Base-by-base conservation (phyloP, 2,888 invertebrate genomes). In the Cheilosia pagana region DNA sequence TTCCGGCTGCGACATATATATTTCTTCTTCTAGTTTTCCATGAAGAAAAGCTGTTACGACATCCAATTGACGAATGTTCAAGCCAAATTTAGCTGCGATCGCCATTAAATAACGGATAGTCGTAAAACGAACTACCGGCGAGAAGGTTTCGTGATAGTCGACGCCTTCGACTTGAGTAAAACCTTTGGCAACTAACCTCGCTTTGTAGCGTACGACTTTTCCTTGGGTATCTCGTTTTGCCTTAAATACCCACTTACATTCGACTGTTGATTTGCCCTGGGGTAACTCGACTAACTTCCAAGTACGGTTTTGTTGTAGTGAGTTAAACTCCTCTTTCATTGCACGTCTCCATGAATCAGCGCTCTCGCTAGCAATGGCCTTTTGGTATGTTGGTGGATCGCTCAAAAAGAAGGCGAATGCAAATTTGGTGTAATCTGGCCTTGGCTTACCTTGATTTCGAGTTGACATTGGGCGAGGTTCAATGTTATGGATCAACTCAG, bases 91-190 rank as follows among this genome's bases (percentile, higher is more conserved):
- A 43, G 71, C 68, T 60, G 77, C 83, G n/a, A 79, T 31, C 3
- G 75, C 74, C 59, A 75, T 63, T 31, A 74, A 57, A 25, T 52
- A 77, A 2, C 81, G 81, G 57, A 74, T 70, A 1, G 71, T 67
- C 10, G 68, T 70, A 43, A 57, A 71, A 3, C 76, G 52, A 7
- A 76, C 76, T 62, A 77, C 77, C 16, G 59, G 57, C 0, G 57
- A 77, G 41, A 72, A 77, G 3, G 77, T 77, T 55, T 82, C 82
- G 8, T 77, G 67, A 16, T 78, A 57, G 55, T 75, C 85, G 3
- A 75, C 45, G 28, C 31, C 75, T 74, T 79, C 59, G n/a, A 70
- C 55, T 55, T 79, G 85, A 23, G 63, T 79, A 43, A 55, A 86
- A 19, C 70, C 75, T 48, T 55, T 67, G 28, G 68, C 68, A 2